Percentiles rank a stretch among this genome's conserved stretches.
Conservation (phyloP, 2,888 invertebrate species). For the Pyrrhia umbra region DNA sequence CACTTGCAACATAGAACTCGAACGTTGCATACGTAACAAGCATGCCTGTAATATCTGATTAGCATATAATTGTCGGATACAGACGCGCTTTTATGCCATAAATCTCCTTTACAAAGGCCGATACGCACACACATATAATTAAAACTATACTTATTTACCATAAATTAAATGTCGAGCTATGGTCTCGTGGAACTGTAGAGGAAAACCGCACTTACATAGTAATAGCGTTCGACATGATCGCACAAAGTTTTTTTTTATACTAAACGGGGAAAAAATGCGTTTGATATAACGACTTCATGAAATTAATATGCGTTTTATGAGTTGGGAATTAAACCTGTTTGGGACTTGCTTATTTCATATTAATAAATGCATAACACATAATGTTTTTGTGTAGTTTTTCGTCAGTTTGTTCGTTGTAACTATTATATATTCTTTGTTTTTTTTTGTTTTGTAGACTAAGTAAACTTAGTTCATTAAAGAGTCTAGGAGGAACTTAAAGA, state of each 20-base stretch:
- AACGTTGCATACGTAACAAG: constrained; percentile 45
- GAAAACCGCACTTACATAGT: constrained; percentile 60
- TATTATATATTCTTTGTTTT: no score
- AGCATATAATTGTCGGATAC: constrained; percentile 85
- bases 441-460: no score
- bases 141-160: constrained; percentile 57
- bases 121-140: constrained; percentile 54
- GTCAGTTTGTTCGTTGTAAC: not conserved
- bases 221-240: constrained; percentile 41
- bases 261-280: constrained; percentile 37
- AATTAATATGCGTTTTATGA: constrained; percentile 33
- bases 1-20: constrained; percentile 28
- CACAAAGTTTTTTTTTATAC: constrained; percentile 24
- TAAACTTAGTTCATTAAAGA: no score
- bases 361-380: not conserved
- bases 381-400: not conserved
- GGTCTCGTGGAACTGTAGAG: constrained; percentile 52
- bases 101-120: constrained; percentile 80
- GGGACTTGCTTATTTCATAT: not conserved
- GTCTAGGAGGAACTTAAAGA: no score
- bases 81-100: constrained; percentile 76
- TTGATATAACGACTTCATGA: constrained; percentile 34
- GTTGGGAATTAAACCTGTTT: constrained; percentile 15
- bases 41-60: constrained; percentile 67
- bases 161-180: constrained; percentile 62